These are phyloP conservation scores for Gambusia yucatana DNA, from an alignment of 2,797 vertebrate species.

Conservation along the genomic window DNA sequence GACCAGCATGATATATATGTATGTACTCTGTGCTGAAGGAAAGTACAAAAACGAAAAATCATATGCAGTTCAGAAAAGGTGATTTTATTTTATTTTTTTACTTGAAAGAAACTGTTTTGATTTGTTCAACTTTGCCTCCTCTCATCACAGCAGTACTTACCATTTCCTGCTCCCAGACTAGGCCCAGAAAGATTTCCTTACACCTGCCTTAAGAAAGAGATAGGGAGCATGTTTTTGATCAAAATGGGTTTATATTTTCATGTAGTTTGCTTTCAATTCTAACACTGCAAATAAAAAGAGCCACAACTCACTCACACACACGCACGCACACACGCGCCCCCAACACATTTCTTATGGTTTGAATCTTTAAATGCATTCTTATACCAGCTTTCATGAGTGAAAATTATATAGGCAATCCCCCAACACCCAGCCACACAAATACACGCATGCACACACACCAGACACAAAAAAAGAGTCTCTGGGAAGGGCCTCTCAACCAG, in stretches of 20 bases:
- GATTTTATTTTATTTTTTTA: conserved; percentile 35
- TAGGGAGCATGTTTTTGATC: conserved; percentile 52
- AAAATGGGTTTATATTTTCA: conserved; percentile 66
- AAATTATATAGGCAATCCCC: conserved; percentile 27
- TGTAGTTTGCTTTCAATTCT: conserved; percentile 60
- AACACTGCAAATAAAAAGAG: conserved; percentile 40
- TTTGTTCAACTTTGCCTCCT: conserved; percentile 54
- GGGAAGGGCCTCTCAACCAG: conserved; percentile 75
- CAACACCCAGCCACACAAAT: neutral
- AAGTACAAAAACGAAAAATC: conserved; percentile 42
- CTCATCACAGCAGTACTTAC: conserved; percentile 44
- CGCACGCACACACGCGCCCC: neutral
- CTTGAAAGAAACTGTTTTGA: conserved; percentile 57
- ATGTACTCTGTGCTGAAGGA: conserved; percentile 38
- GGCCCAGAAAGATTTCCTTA: conserved; percentile 33
- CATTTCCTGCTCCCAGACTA: conserved; percentile 32
- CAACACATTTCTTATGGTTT: conserved; percentile 29
- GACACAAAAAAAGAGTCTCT: conserved; percentile 63
- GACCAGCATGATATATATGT: conserved; percentile 32
- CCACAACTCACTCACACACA: conserved; percentile 8
- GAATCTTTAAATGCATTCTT: conserved; percentile 41
- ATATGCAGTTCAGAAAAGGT: conserved; percentile 48
- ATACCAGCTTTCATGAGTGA: conserved; percentile 15
- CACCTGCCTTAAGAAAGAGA: conserved; percentile 38
- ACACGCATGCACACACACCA: conserved; percentile 11